Evolutionary conservation across 2,797 vertebrate genomes (phyloP).

Genomic region (Poecile montanus): DNA sequence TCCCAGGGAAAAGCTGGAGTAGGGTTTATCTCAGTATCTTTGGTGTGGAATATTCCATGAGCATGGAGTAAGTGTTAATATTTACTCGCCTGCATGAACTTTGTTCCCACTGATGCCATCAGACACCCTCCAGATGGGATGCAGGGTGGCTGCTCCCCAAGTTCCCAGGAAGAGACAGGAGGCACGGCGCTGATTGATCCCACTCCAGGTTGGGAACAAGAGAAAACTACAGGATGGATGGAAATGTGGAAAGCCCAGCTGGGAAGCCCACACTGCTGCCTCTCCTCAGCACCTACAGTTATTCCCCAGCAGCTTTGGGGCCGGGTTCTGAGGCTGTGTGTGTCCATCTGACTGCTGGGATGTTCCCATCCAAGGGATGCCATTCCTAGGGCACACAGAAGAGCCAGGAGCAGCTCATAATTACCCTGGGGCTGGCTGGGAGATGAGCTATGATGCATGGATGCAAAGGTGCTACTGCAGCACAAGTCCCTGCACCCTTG

Average conservation of each 20-base stretch:
- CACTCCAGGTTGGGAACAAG: background rate
- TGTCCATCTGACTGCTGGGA: background rate
- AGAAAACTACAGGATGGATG: background rate
- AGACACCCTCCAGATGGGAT: background rate
- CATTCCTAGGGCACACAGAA: background rate
- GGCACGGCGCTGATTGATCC: rapidly evolving
- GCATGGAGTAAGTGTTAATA: background rate
- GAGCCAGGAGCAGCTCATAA: background rate
- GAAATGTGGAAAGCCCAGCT: background rate
- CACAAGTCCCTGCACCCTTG: background rate
- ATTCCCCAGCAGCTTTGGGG: background rate
- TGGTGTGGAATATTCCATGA: background rate
- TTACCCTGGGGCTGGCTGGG: background rate
- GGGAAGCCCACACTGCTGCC: background rate
- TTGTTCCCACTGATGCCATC: background rate
- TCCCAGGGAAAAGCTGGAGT: background rate
- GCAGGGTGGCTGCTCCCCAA: background rate
- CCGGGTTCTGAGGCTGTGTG: rapidly evolving
- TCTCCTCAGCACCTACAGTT: too few relatives aligned
- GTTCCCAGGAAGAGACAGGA: background rate
- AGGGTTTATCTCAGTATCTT: background rate
- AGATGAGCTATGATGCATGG: background rate
- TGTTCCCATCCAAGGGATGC: background rate
- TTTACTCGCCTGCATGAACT: background rate
- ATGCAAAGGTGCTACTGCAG: background rate